phyloP scores from a whole-genome alignment of 2,113 vertebrate species.

The Etia nguti region DNA sequence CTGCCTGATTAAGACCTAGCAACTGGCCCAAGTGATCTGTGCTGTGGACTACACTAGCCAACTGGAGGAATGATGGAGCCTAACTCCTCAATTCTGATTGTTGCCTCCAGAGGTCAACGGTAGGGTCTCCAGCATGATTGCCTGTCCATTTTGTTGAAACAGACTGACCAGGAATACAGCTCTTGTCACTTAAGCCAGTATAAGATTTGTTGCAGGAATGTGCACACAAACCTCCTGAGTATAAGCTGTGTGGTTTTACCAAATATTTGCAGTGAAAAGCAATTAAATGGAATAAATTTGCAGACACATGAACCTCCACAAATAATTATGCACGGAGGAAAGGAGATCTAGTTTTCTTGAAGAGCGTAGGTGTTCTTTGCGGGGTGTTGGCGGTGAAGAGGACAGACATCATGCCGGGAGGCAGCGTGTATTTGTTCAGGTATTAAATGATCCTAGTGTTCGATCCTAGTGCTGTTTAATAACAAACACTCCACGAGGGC shows the following conservation, averaged over 20 bases:
- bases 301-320: conserved; percentile 65
- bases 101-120: neutral
- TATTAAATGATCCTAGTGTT: conserved; percentile 44
- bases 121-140: neutral
- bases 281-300: conserved; percentile 67
- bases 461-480: conserved; percentile 4
- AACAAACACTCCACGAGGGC: conserved; percentile 34
- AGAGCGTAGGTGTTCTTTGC: conserved; percentile 32
- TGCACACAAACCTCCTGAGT: neutral
- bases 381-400: conserved; percentile 13
- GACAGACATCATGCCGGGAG: conserved; percentile 37
- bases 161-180: neutral
- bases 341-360: conserved; percentile 37
- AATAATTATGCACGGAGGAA: conserved; percentile 45
- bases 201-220: conserved; percentile 21
- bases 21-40: neutral
- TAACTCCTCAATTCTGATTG: conserved; percentile 1
- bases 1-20: conserved; percentile 5
- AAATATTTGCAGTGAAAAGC: conserved; percentile 69
- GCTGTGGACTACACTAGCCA: neutral
- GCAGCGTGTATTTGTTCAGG: conserved; percentile 60
- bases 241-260: conserved; percentile 30
- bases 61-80: neutral
- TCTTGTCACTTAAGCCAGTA: neutral
- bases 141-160: neutral